Conservation (phyloP, 2,888 invertebrate genomes). For the Eubasilissa splendida region DNA sequence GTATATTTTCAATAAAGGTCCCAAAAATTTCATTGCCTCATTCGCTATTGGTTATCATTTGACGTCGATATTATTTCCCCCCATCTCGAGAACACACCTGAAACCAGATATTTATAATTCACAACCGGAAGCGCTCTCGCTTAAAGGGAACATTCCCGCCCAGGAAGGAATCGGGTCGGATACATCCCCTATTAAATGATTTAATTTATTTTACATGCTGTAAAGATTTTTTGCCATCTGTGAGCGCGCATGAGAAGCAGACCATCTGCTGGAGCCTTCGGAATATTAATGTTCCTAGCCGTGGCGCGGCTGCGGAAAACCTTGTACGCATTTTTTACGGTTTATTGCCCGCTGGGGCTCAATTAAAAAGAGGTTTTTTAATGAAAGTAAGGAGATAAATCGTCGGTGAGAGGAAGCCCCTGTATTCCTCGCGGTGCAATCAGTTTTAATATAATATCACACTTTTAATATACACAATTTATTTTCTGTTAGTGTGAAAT, state of each 20-base stretch:
- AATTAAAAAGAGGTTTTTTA: slow-evolving; percentile 37
- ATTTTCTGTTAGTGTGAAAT: background rate
- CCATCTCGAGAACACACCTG: background rate
- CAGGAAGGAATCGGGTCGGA: slow-evolving; percentile 29
- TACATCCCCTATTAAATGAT: slow-evolving; percentile 2
- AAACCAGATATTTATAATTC: slow-evolving; percentile 9
- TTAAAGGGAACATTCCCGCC: slow-evolving; percentile 13
- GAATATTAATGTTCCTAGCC: background rate
- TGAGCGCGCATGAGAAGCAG: slow-evolving; percentile 4
- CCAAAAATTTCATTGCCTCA: too few relatives aligned
- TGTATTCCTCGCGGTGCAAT: background rate
- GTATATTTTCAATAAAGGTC: too few relatives aligned
- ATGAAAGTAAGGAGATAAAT: slow-evolving; percentile 14
- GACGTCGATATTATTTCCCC: background rate
- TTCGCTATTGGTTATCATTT: background rate
- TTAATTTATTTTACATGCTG: slow-evolving; percentile 33
- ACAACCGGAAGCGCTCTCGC: slow-evolving; percentile 4
- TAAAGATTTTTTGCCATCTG: slow-evolving; percentile 25
- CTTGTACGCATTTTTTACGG: slow-evolving; percentile 28
- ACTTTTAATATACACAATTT: slow-evolving; percentile 7
- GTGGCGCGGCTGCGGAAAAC: background rate
- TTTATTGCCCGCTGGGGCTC: slow-evolving; percentile 23
- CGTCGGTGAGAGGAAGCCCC: background rate
- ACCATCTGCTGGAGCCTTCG: slow-evolving; percentile 2
- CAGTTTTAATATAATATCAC: slow-evolving; percentile 9